Conservation (phyloP, 2,888 invertebrate species). For the Octonoba sinensis region DNA sequence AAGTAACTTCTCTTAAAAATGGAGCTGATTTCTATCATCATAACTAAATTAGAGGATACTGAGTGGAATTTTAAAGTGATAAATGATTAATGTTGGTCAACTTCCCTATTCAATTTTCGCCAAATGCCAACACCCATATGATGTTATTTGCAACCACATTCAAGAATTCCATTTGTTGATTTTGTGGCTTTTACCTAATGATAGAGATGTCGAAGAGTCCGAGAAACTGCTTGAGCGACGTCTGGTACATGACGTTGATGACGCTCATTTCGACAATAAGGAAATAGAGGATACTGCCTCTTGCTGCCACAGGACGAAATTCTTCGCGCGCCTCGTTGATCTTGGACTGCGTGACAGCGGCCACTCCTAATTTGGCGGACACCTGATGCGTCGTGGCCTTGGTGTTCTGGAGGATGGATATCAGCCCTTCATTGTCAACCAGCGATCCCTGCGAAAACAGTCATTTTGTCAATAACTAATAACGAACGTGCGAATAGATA, state of each 20-base stretch:
- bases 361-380: slow-evolving; percentile 90
- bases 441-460: slow-evolving; percentile 79
- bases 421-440: slow-evolving; percentile 95
- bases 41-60: no score
- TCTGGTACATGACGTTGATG: slow-evolving; percentile 97
- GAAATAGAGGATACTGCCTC: slow-evolving; percentile 95
- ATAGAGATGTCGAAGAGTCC: slow-evolving; percentile 94
- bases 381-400: slow-evolving; percentile 94
- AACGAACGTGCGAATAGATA: no score
- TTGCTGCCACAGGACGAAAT: slow-evolving; percentile 92
- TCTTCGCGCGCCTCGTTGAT: slow-evolving; percentile 95
- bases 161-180: no score
- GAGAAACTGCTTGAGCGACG: slow-evolving; percentile 92
- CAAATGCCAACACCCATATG: no score
- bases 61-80: no score
- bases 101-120: no score
- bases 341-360: slow-evolving; percentile 93
- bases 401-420: slow-evolving; percentile 87
- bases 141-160: no score
- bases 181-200: slow-evolving; percentile 20
- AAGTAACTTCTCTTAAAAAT: no score
- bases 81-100: no score
- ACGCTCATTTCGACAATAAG: slow-evolving; percentile 97
- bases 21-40: no score
- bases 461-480: no score